phyloP scores from a whole-genome alignment of 1,140 invertebrate species.

The Coboldia fuscipes region DNA sequence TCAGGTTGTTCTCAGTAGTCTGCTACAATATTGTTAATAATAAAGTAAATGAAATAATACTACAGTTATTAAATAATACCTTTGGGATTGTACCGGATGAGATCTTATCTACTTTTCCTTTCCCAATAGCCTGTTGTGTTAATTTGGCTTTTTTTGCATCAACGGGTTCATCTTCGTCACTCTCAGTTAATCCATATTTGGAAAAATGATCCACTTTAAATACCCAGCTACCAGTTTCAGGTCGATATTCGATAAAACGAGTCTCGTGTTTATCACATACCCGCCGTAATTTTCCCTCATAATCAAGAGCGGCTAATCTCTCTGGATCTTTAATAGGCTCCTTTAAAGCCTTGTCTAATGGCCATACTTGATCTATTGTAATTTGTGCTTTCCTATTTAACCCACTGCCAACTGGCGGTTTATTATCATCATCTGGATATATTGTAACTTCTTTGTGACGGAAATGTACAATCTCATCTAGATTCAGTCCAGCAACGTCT shows the following conservation, averaged over 20 bases:
- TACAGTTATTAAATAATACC: too few relatives aligned
- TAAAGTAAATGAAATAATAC: too few relatives aligned
- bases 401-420: constrained; percentile 59
- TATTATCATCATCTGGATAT: constrained; percentile 44
- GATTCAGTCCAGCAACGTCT: constrained; percentile 70
- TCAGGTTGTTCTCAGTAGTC: too few relatives aligned
- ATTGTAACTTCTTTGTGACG: constrained; percentile 54
- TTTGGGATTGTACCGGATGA: too few relatives aligned
- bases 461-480: constrained; percentile 62
- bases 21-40: too few relatives aligned
- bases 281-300: constrained; percentile 63
- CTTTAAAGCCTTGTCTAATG: constrained; percentile 63
- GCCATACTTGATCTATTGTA: constrained; percentile 88
- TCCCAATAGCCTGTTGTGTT: too few relatives aligned
- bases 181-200: constrained; percentile 83
- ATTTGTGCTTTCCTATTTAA: constrained; percentile 83
- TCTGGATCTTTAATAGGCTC: constrained; percentile 62
- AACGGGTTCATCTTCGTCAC: constrained; percentile 48
- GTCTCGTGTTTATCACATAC: constrained; percentile 72
- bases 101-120: too few relatives aligned
- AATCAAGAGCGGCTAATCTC: constrained; percentile 60
- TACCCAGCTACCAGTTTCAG: constrained; percentile 91
- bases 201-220: constrained; percentile 91
- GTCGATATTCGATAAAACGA: constrained; percentile 83
- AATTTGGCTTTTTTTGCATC: constrained; percentile 18